Base-by-base conservation (phyloP, 2,888 invertebrate genomes). In the Microchrysa polita region DNA sequence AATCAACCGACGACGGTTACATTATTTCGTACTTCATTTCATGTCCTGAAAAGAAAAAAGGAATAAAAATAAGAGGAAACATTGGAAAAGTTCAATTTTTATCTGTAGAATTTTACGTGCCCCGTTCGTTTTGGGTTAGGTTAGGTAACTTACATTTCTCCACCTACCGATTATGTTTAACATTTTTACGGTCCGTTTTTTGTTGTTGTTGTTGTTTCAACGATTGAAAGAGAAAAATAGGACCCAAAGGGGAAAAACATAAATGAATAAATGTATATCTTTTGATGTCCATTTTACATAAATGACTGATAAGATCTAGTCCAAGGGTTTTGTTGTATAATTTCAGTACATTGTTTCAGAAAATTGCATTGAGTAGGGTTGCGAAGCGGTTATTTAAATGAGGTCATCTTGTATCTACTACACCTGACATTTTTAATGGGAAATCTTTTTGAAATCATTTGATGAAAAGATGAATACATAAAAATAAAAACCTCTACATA, bases 151-250 rank as follows among this genome's bases (percentile, higher is more conserved):
- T 48, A 12, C 2, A n/a, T n/a, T n/a, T 48, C 48, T 48, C 12
- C 48, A 12, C 16, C 48, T 10, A n/a, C 16, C 48, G 48, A 48
- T 48, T 48, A 48, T 48, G 5, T 48, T 48, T 7, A 7, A 48
- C 12, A 48, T 48, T 48, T 34, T 48, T n/a, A 48, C 14, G 48
- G 16, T 12, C 16, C 16, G 4, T 48, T 48, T n/a, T n/a, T n/a
- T n/a, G n/a, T n/a, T n/a, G n/a, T n/a, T n/a, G n/a, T n/a, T 10
- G 48, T 48, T 48, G 48, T n/a, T 48, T 4, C 48, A 20, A 20
- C 55, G 55, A 55, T 55, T 55, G 55, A 55, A 55, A 55, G 55
- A 34, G 5, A 20, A 55, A 48, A 55, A 20, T 55, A 55, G 16
- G 2, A n/a, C 55, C 18, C 10, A 5, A 4, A 20, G 55, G 55